phyloP scores from a whole-genome alignment of 2,113 vertebrate genomes.

The Rhipidura dahli region DNA sequence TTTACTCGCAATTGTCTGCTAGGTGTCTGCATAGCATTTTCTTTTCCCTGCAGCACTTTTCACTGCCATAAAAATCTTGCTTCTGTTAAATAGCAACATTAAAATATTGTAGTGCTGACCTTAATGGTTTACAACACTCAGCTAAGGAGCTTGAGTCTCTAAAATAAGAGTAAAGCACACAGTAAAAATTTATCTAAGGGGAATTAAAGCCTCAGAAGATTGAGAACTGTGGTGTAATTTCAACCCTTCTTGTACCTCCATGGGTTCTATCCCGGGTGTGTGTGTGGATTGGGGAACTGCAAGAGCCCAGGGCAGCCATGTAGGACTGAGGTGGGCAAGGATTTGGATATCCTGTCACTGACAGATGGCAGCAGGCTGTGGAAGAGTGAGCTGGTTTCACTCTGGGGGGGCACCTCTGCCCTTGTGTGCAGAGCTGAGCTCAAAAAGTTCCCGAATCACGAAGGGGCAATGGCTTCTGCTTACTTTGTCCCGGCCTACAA shows the following conservation, averaged over 20 bases:
- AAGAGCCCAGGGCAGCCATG: not conserved
- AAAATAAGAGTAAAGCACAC: not conserved
- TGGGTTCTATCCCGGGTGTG: too few species aligned
- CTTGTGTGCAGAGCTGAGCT: not conserved
- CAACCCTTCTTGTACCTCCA: not conserved
- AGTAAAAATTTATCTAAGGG: not conserved
- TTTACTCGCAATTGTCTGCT: not conserved
- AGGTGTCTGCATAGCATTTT: not conserved
- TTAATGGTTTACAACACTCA: slow-evolving; percentile 21
- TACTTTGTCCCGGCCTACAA: fast-evolving
- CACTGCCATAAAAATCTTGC: not conserved
- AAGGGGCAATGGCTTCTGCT: not conserved
- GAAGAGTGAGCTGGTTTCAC: not conserved
- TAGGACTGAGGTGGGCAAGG: not conserved
- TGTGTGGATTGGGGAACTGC: fast-evolving
- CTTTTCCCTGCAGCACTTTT: slow-evolving; percentile 7
- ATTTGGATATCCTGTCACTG: not conserved
- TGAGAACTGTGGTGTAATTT: not conserved
- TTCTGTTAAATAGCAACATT: slow-evolving; percentile 22
- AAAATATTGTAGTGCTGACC: slow-evolving; percentile 24
- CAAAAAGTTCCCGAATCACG: fast-evolving
- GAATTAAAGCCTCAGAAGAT: not conserved
- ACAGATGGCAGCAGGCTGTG: not conserved
- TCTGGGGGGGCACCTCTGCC: fast-evolving
- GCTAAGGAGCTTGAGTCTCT: not conserved